Conservation (phyloP, 2,888 invertebrate species). For the Lasioglossum vierecki region DNA sequence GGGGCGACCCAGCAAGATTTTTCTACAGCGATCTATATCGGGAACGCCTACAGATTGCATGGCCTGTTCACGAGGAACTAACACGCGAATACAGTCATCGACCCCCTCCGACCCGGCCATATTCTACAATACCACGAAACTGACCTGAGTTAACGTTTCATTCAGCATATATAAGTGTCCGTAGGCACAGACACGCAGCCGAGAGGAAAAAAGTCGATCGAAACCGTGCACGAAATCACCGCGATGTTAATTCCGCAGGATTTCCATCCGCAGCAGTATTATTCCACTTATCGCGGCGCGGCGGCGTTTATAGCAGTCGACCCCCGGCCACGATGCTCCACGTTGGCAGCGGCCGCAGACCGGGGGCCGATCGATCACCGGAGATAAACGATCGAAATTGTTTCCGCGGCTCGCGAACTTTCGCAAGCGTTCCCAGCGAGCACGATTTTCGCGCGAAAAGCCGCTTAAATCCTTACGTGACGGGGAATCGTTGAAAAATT, state of each 20-base stretch:
- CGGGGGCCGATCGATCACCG: background rate
- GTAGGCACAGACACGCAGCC: background rate
- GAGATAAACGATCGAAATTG: background rate
- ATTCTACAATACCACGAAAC: constrained; percentile 69
- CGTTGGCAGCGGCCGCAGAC: background rate
- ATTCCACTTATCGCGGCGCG: constrained; percentile 24
- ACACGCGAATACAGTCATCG: constrained; percentile 82
- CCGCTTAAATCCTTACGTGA: background rate
- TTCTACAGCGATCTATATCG: constrained; percentile 76
- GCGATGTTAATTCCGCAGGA: constrained; percentile 28
- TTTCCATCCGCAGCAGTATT: constrained; percentile 1
- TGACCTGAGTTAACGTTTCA: constrained; percentile 72
- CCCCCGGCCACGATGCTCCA: background rate
- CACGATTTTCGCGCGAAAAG: background rate
- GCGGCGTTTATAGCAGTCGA: constrained; percentile 8
- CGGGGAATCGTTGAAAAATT: constrained; percentile 15
- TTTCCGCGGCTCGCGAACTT: background rate
- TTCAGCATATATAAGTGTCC: constrained; percentile 52
- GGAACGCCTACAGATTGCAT: constrained; percentile 75
- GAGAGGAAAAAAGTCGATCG: constrained; percentile 57
- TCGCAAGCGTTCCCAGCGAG: background rate
- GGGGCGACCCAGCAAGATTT: constrained; percentile 26
- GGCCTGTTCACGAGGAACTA: constrained; percentile 76
- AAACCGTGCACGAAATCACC: constrained; percentile 43
- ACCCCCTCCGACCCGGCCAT: constrained; percentile 68